Conservation (phyloP, 2,888 invertebrate species). For the Stenichneumon culpator region DNA sequence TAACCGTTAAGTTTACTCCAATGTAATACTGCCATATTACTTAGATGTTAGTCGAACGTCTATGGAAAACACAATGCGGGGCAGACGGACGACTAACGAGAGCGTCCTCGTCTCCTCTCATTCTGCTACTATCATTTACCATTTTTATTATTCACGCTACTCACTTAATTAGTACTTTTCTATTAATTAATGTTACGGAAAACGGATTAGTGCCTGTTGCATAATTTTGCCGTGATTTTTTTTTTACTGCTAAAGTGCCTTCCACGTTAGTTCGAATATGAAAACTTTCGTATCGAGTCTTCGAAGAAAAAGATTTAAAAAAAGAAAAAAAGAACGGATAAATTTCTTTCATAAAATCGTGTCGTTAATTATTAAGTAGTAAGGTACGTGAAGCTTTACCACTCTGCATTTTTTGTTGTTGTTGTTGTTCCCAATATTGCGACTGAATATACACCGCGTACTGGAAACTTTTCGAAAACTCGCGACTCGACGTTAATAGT, state of each 20-base stretch:
- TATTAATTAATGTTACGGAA: constrained; percentile 55
- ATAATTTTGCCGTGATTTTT: constrained; percentile 61
- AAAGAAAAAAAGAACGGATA: not conserved
- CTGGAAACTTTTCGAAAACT: constrained; percentile 14
- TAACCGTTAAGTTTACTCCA: constrained; percentile 61
- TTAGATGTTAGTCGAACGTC: constrained; percentile 74
- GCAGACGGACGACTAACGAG: constrained; percentile 54
- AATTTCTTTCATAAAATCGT: not conserved
- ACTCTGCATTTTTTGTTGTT: constrained; percentile 45
- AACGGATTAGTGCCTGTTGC: constrained; percentile 59
- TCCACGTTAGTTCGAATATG: constrained; percentile 53
- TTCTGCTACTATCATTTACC: constrained; percentile 65
- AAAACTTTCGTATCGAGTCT: constrained; percentile 44
- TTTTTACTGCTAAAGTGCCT: constrained; percentile 71
- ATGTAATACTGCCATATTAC: constrained; percentile 81
- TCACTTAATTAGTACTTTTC: constrained; percentile 65
- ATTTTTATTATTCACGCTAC: constrained; percentile 59
- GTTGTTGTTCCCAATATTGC: constrained; percentile 18
- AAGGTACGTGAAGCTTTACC: constrained; percentile 30
- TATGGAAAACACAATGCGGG: constrained; percentile 32
- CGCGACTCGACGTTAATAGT: constrained; percentile 16
- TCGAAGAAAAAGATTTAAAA: not conserved
- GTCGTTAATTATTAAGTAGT: not conserved
- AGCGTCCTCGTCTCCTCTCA: constrained; percentile 45
- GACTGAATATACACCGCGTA: constrained; percentile 27